These are phyloP conservation scores for Cinclus cinclus DNA, from an alignment of 2,113 vertebrate species.

Conservation along the genomic window DNA sequence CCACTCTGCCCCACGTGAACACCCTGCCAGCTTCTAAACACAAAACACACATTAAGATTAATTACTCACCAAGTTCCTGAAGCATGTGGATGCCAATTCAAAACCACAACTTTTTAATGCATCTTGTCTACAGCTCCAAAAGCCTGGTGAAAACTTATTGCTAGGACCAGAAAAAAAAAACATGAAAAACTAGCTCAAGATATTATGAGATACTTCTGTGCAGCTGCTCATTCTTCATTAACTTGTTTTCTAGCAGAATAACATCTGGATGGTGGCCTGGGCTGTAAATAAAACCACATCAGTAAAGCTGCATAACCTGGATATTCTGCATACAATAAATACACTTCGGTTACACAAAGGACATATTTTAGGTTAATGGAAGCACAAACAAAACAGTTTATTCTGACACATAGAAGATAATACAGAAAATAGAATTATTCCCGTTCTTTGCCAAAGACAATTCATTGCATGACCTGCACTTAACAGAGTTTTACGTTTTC, in stretches of 20 bases:
- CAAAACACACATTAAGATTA: conserved; percentile 20
- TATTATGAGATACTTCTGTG: neutral
- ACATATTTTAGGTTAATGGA: conserved; percentile 5
- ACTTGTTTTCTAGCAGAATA: conserved; percentile 58
- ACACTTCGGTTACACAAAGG: conserved; percentile 44
- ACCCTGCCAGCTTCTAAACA: conserved; percentile 85
- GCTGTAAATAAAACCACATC: conserved; percentile 53
- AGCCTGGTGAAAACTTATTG: neutral
- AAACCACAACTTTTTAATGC: neutral
- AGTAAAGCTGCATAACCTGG: conserved; percentile 53
- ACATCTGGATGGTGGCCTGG: conserved; percentile 5
- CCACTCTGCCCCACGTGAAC: conserved; percentile 89
- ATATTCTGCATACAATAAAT: conserved; percentile 19
- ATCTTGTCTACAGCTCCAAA: neutral
- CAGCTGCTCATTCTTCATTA: neutral
- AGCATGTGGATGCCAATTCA: neutral
- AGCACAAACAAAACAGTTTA: conserved; percentile 45
- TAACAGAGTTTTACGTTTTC: conserved; percentile 33
- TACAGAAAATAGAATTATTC: neutral
- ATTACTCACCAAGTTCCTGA: neutral
- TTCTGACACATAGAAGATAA: conserved; percentile 10
- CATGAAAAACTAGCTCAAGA: neutral
- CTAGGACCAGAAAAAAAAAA: neutral
- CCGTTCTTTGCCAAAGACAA: conserved; percentile 34
- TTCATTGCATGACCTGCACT: conserved; percentile 7